These are phyloP conservation scores for Rissa tridactyla DNA, from an alignment of 2,113 vertebrate genomes.

Conservation along the genomic window DNA sequence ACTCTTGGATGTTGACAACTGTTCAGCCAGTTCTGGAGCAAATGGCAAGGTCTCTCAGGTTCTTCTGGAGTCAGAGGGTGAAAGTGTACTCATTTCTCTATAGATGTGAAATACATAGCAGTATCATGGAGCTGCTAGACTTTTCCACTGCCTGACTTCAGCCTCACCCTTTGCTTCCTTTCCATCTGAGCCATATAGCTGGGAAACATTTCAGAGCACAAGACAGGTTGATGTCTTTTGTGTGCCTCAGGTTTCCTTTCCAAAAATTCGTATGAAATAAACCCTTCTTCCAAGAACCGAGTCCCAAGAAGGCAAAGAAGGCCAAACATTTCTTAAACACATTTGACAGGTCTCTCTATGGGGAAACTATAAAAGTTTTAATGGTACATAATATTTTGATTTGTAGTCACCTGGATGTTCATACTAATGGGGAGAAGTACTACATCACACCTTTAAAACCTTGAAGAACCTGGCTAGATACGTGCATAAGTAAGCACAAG, in stretches of 20 bases:
- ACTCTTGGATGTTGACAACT: not conserved
- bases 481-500: not conserved
- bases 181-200: not conserved
- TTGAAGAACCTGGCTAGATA: not conserved
- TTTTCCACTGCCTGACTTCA: not conserved
- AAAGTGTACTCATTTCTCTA: not conserved
- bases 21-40: not conserved
- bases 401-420: not conserved
- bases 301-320: not conserved
- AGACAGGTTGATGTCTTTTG: not conserved
- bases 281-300: not conserved
- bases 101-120: not conserved
- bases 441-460: not conserved
- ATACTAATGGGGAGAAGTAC: not conserved
- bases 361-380: not conserved
- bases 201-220: not conserved
- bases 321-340: not conserved
- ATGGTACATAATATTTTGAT: not conserved
- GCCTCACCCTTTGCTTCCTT: not conserved
- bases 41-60: not conserved
- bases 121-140: not conserved
- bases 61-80: not conserved
- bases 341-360: not conserved
- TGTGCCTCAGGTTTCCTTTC: not conserved
- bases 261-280: not conserved